A percentile compares a stretch with the other conserved stretches of the same genome.
phyloP scores from a whole-genome alignment of 2,888 invertebrate genomes.

The Adineta ricciae region DNA sequence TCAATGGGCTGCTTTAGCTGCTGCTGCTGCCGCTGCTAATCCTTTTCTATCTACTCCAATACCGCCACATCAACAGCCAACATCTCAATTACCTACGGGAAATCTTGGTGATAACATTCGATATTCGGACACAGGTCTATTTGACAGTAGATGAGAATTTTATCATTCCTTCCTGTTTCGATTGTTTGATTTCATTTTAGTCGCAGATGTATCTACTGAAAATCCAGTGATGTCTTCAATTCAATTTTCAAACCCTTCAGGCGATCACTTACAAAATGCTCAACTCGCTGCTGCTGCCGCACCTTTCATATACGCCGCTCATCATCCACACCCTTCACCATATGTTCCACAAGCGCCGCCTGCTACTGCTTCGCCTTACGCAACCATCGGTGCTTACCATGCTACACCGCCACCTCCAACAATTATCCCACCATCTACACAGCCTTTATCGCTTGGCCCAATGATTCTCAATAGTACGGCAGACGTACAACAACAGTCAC shows the following conservation, averaged over 20 bases:
- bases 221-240: background rate
- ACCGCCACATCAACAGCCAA: too few relatives aligned
- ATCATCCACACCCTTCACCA: background rate
- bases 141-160: too few relatives aligned
- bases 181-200: background rate
- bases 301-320: background rate
- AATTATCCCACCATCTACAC: background rate
- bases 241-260: background rate
- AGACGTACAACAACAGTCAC: background rate
- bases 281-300: background rate
- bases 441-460: background rate
- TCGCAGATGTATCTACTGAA: background rate
- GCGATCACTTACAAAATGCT: background rate
- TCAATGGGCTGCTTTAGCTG: slow-evolving; percentile 11
- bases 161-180: too few relatives aligned
- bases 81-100: background rate
- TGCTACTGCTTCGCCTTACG: background rate
- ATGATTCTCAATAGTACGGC: background rate
- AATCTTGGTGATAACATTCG: background rate
- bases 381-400: background rate
- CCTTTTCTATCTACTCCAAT: background rate
- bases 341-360: background rate
- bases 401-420: background rate
- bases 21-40: background rate
- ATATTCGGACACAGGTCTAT: background rate